phyloP scores from a whole-genome alignment of 2,797 vertebrate species.

The Gila robusta region DNA sequence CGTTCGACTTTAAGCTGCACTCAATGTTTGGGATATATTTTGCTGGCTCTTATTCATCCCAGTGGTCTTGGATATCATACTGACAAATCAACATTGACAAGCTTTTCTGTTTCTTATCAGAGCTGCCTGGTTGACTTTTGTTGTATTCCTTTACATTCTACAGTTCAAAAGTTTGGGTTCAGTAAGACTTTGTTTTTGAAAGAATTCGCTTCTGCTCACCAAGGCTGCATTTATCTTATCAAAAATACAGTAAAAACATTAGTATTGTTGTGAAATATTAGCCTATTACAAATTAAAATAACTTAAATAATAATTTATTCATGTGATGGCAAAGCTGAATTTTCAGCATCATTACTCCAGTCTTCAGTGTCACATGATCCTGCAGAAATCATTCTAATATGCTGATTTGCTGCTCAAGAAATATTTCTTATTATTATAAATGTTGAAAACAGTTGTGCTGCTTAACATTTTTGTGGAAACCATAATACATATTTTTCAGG shows the following conservation, averaged over 20 bases:
- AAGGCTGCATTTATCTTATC: background rate
- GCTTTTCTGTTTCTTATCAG: background rate
- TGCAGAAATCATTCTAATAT: background rate
- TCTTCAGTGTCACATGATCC: background rate
- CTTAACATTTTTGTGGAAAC: background rate
- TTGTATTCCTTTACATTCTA: background rate
- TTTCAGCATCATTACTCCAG: background rate
- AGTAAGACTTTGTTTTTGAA: background rate
- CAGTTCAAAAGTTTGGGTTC: background rate
- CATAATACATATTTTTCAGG: background rate
- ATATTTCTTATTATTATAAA: background rate
- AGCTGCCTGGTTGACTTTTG: background rate
- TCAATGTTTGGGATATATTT: background rate
- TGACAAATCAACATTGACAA: constrained; percentile 1
- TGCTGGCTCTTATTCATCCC: background rate
- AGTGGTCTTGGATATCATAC: background rate
- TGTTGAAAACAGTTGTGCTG: background rate
- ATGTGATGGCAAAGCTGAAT: background rate
- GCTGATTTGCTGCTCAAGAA: background rate
- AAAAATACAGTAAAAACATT: background rate
- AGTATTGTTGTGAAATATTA: background rate
- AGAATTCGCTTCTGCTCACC: background rate
- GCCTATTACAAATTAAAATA: background rate
- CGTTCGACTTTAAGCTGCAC: background rate
- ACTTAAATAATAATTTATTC: background rate